Evolutionary conservation across 1,140 invertebrate species (phyloP), one percentile per base, ranked within the genome.

Genomic region (Cyclargus thomasi): DNA sequence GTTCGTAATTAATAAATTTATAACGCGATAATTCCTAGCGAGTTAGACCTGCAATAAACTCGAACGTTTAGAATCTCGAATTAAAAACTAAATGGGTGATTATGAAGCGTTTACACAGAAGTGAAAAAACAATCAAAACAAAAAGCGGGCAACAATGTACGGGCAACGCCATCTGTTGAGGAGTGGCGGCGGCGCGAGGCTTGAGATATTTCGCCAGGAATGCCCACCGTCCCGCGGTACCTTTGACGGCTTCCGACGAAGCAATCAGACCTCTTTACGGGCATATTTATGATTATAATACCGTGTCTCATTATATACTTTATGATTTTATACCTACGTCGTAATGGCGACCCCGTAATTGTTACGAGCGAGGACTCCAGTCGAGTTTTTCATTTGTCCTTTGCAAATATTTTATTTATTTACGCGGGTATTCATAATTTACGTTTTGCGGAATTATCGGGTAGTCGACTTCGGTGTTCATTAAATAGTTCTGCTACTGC

Each of bases 251-350:
- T 90, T 87, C 87, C 87, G 82, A 88, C 85, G 82, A 88, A 88
- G 87, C 85, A 90, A 90, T 90, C 87, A 88, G 82, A 74, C 83
- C 87, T 81, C 79, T 83, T 90, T 90, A 90, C 81, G 77, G 80
- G 77, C 83, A 86, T 88, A 90, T 90, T 90, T 90, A 90, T 85
- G 83, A 85, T 88, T 90, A 88, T 88, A 90, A 90, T 88, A 88
- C 84, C 76, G 75, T 76, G 80, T 82, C 82, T 88, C 83, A 85
- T 88, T 90, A 86, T 88, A 84, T 82, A 81, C 80, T 85, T 89
- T 85, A 90, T 87, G 82, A 86, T 86, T 85, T 85, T 88, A 81
- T 90, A 83, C 82, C 78, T 84, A 82, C 73, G 82, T 76, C 78
- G 77, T 85, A 82, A 86, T 85, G 78, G 79, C 83, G 67, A 75